These are phyloP conservation scores for Anthophora plumipes DNA, from an alignment of 2,888 invertebrate genomes.

Conservation along the genomic window DNA sequence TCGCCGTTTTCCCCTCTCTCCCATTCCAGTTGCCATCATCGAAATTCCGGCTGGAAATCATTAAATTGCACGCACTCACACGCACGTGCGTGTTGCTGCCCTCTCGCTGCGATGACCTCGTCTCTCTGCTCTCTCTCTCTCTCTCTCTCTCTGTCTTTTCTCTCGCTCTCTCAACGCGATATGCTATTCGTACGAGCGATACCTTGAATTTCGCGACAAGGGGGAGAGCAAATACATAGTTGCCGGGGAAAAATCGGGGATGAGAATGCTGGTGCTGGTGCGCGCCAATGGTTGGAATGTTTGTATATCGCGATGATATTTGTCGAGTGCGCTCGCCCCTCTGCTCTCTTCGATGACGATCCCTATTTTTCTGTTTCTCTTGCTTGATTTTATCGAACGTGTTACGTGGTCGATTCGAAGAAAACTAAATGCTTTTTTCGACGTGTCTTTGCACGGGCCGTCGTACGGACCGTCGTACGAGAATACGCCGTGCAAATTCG, in stretches of 20 bases:
- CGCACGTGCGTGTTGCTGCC: conserved; percentile 67
- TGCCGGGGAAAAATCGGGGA: conserved; percentile 62
- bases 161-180: conserved; percentile 47
- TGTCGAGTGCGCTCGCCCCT: neutral
- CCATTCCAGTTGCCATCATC: conserved; percentile 78
- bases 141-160: conserved; percentile 30
- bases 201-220: conserved; percentile 66
- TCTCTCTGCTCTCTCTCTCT: conserved; percentile 44
- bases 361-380: neutral
- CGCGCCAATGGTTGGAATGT: conserved; percentile 41
- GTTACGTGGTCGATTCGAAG: too few relatives aligned
- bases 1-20: conserved; percentile 31
- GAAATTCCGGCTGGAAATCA: conserved; percentile 84
- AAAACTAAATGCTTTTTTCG: neutral
- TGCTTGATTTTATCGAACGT: too few relatives aligned
- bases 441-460: too few relatives aligned
- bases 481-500: too few relatives aligned
- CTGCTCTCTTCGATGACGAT: conserved; percentile 28
- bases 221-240: conserved; percentile 54
- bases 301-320: conserved; percentile 48
- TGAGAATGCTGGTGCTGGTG: conserved; percentile 45
- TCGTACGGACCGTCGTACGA: too few relatives aligned
- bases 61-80: conserved; percentile 82
- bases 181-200: conserved; percentile 61
- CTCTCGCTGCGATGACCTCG: conserved; percentile 63